phyloP scores from a whole-genome alignment of 2,797 vertebrate genomes.

The Ciconia nigra region DNA sequence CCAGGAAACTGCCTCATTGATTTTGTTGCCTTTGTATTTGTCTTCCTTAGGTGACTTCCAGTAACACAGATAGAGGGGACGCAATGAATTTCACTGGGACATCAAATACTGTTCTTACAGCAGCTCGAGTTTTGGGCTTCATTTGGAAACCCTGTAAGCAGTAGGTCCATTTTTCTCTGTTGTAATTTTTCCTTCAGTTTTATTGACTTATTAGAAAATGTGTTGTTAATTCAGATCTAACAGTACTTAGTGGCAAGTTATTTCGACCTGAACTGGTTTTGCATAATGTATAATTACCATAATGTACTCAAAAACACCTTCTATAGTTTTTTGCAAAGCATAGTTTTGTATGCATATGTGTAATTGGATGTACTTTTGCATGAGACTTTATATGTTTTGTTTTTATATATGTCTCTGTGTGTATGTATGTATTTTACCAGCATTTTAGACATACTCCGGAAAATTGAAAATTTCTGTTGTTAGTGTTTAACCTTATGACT shows the following conservation, averaged over 20 bases:
- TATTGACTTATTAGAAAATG: constrained; percentile 26
- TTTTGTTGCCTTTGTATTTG: constrained; percentile 80
- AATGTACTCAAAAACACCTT: background rate
- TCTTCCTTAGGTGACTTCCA: constrained; percentile 82
- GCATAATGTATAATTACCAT: background rate
- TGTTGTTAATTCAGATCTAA: background rate
- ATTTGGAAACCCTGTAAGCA: constrained; percentile 65
- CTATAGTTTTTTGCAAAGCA: background rate
- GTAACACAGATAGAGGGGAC: constrained; percentile 75
- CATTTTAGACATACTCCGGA: background rate
- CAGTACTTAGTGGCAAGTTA: background rate
- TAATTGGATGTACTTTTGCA: background rate
- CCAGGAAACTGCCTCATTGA: constrained; percentile 80
- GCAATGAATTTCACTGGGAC: constrained; percentile 73
- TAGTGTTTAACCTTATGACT: constrained; percentile 44
- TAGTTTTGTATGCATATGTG: background rate
- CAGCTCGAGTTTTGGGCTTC: constrained; percentile 66
- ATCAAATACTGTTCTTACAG: constrained; percentile 62
- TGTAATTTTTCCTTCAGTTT: background rate
- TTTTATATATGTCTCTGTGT: background rate
- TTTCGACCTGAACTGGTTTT: background rate
- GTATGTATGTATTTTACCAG: background rate
- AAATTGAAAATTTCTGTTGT: constrained; percentile 12
- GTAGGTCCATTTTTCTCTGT: background rate
- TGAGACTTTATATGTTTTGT: background rate